Evolutionary conservation across 1,140 invertebrate species (phyloP), one percentile per base, ranked within the genome.

Genomic region (Drosophila eugracilis): DNA sequence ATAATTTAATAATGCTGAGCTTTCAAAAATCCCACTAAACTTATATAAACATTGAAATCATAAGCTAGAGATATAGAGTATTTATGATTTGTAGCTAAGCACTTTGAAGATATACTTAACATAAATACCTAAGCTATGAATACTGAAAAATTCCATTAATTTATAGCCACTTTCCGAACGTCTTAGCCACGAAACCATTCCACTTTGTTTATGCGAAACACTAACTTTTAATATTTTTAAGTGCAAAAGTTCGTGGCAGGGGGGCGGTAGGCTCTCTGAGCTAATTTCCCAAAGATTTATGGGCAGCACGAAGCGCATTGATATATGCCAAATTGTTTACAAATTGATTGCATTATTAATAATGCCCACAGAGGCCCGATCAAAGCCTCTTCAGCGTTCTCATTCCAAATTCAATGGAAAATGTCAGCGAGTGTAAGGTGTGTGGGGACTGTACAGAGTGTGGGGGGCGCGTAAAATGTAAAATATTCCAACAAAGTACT

Each of bases 291-390:
- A 63, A 66, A 86, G 81, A 85, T 85, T 85, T 85, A 85, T 85
- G 83, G 69, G 49, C 74, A 62, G 63, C 81, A 85, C 74, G 81
- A 70, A 85, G 78, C 69, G 70, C 81, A 85, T 85, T 85, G 81
- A 85, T 85, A 86, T 85, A 85, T 81, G 83, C 83, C 83, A 85
- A 85, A 85, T 85, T 85, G 81, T 85, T 85, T 85, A 88, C 81
- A 88, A 85, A 85, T 85, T 85, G 81, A 85, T 85, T 85, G 75
- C 81, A 85, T 85, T 85, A 85, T 85, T 81, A 85, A 85, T 85
- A 85, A 88, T 86, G 80, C 80, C 81, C 73, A 76, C 66, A 67
- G 47, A 54, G 49, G 22, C 24, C 30, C 30, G 30, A 42, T 28
- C 54, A 73, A 41, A 73, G 62, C 62, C 71, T 34, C 70, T 41